phyloP scores from a whole-genome alignment of 2,888 invertebrate species.

The Phaedon cochleariae region DNA sequence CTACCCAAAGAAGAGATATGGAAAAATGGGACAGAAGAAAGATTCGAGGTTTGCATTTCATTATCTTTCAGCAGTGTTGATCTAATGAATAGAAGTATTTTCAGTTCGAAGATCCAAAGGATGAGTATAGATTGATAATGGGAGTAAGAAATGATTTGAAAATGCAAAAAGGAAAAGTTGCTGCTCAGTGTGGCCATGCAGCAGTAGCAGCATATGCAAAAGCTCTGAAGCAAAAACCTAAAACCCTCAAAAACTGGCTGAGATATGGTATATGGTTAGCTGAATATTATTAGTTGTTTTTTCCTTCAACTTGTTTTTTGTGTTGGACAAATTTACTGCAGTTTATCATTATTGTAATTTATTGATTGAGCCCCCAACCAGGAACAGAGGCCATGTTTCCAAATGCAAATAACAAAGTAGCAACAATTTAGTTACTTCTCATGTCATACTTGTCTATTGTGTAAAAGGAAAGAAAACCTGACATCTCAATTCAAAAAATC shows the following conservation, averaged over 20 bases:
- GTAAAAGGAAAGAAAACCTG: no score
- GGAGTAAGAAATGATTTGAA: conserved; percentile 89
- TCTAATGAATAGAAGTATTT: conserved; percentile 8
- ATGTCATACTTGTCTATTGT: no score
- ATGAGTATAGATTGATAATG: conserved; percentile 82
- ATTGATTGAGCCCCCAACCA: no score
- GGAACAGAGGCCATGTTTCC: no score
- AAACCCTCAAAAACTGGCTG: conserved; percentile 70
- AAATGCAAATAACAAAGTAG: no score
- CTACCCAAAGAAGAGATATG: conserved; percentile 44
- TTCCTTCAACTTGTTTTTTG: no score
- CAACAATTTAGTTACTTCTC: no score
- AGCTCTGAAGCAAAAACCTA: conserved; percentile 69
- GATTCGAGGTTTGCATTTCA: conserved; percentile 52
- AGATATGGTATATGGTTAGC: conserved; percentile 51
- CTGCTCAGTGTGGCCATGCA: conserved; percentile 95
- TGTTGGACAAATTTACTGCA: no score
- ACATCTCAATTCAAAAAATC: no score
- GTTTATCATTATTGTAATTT: no score
- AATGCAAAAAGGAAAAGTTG: conserved; percentile 96
- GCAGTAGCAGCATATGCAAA: conserved; percentile 86
- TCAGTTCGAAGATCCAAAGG: conserved; percentile 57
- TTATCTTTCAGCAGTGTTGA: neutral
- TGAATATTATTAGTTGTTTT: neutral
- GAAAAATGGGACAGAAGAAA: conserved; percentile 57